Evolutionary conservation across 2,888 invertebrate species (phyloP).

Genomic region (Cheilosia grossa): DNA sequence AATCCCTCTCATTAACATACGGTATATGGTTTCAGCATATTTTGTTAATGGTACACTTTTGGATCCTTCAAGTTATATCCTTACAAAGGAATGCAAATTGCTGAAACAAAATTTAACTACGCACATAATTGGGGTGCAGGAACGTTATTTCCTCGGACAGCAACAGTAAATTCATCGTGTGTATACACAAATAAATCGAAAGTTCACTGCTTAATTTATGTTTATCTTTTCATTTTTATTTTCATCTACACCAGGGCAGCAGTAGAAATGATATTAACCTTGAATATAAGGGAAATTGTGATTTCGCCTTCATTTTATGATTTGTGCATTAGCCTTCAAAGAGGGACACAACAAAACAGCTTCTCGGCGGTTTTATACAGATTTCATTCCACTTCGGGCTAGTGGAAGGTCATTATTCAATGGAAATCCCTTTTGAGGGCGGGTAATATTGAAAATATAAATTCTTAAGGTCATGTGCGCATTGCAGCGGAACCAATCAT

Average conservation of each 20-base stretch:
- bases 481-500: constrained; percentile 39
- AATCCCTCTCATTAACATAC: no score
- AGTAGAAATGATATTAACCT: constrained; percentile 16
- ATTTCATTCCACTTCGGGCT: constrained; percentile 22
- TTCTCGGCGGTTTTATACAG: constrained; percentile 13
- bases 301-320: constrained; percentile 36
- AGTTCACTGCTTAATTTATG: background rate
- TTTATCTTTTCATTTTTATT: background rate
- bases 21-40: no score
- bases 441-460: constrained; percentile 35
- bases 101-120: no score
- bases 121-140: no score
- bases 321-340: constrained; percentile 46
- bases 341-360: constrained; percentile 30
- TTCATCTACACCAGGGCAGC: background rate
- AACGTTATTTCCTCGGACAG: no score
- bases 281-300: constrained; percentile 19
- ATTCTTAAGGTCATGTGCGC: constrained; percentile 41
- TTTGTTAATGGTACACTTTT: no score
- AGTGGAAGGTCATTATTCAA: constrained; percentile 46
- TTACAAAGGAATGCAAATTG: no score
- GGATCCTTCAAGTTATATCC: no score
- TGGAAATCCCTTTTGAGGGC: constrained; percentile 35
- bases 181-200: no score
- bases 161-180: no score